Evolutionary conservation across 2,888 invertebrate genomes (phyloP).

Genomic region (Galerucella nymphaeae): DNA sequence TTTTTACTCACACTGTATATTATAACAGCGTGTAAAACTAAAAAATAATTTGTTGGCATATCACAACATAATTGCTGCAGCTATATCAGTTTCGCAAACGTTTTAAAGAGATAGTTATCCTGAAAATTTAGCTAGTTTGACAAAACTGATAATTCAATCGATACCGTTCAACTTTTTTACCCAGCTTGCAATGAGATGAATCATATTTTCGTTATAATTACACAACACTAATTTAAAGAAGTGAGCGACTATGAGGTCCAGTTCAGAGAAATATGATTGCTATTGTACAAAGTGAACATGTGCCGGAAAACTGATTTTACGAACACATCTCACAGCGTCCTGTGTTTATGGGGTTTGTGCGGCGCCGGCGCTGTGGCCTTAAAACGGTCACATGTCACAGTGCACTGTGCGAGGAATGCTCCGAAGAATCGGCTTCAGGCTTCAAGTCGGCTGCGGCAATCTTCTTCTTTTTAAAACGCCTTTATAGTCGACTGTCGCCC

Average conservation of each 20-base stretch:
- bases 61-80: background rate
- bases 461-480: slow-evolving; percentile 41
- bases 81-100: background rate
- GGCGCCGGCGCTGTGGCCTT: slow-evolving; percentile 41
- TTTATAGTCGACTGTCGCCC: slow-evolving; percentile 46
- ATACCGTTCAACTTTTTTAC: slow-evolving; percentile 45
- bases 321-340: slow-evolving; percentile 49
- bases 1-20: too few relatives aligned
- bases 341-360: slow-evolving; percentile 39
- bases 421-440: slow-evolving; percentile 54
- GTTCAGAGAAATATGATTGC: slow-evolving; percentile 56
- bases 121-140: slow-evolving; percentile 39
- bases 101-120: slow-evolving; percentile 2
- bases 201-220: slow-evolving; percentile 60
- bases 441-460: slow-evolving; percentile 47
- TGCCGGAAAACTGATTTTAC: slow-evolving; percentile 42
- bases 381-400: slow-evolving; percentile 49
- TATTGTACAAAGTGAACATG: slow-evolving; percentile 52
- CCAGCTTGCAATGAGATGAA: slow-evolving; percentile 56
- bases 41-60: too few relatives aligned
- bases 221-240: slow-evolving; percentile 63
- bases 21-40: too few relatives aligned
- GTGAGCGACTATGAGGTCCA: slow-evolving; percentile 58
- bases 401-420: slow-evolving; percentile 59
- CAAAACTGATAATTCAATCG: slow-evolving; percentile 24